Conservation (phyloP, 1,140 invertebrate species). For the Eriosoma lanigerum region DNA sequence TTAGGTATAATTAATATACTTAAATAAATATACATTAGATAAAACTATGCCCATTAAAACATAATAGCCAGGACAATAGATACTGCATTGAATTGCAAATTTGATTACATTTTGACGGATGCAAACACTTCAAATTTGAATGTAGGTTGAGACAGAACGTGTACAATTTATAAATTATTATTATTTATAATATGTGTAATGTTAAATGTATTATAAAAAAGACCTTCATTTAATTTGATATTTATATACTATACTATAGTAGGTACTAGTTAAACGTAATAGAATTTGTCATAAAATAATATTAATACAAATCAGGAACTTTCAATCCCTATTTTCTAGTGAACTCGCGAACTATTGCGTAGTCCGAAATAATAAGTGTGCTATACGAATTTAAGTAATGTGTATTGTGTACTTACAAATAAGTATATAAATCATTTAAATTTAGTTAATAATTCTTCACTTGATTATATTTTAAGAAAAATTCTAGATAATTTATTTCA, state of each 20-base stretch:
- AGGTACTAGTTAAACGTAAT: background rate
- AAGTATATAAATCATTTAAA: too few relatives aligned
- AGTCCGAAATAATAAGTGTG: too few relatives aligned
- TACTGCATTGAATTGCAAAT: background rate
- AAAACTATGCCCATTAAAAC: conserved; percentile 11
- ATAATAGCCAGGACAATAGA: too few relatives aligned
- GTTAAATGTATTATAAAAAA: conserved; percentile 23
- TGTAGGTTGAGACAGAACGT: background rate
- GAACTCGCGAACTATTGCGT: too few relatives aligned
- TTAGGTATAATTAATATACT: background rate
- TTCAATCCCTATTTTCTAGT: too few relatives aligned
- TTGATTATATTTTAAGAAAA: too few relatives aligned
- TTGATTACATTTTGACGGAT: conserved; percentile 29
- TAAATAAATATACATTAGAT: background rate
- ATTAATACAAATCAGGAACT: background rate
- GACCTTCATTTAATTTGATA: conserved; percentile 15
- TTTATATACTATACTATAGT: background rate
- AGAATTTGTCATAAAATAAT: background rate
- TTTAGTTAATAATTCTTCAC: too few relatives aligned
- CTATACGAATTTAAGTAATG: background rate
- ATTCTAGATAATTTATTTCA: too few relatives aligned
- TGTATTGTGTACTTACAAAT: background rate
- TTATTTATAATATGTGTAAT: background rate
- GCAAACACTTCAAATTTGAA: conserved; percentile 37
- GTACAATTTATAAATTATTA: conserved; percentile 17